These are phyloP conservation scores for Arremon aurantiirostris DNA, from an alignment of 2,797 vertebrate species.

Conservation along the genomic window DNA sequence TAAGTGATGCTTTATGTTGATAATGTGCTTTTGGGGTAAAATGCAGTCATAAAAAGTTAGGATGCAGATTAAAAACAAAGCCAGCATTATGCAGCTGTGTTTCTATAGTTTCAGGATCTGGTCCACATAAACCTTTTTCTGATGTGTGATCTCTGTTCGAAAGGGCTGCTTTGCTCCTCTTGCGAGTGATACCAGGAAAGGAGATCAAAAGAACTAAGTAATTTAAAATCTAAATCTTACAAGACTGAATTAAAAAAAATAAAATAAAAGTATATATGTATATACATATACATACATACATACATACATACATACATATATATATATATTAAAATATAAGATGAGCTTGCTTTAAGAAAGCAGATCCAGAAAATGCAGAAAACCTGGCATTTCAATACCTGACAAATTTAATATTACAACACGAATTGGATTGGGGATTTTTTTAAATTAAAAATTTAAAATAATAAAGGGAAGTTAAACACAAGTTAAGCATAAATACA, in stretches of 20 bases:
- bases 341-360: not conserved
- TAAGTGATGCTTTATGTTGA: not conserved
- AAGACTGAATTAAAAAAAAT: not conserved
- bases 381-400: not conserved
- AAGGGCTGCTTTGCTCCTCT: not conserved
- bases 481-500: not conserved
- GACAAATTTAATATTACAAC: not conserved
- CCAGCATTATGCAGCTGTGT: not conserved
- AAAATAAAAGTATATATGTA: too few relatives aligned
- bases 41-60: not conserved
- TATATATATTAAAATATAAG: not conserved
- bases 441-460: not conserved
- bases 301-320: too few relatives aligned
- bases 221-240: not conserved
- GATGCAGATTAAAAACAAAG: not conserved
- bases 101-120: not conserved
- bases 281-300: too few relatives aligned
- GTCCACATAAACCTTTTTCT: not conserved
- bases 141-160: not conserved
- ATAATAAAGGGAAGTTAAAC: not conserved
- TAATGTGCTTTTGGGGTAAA: not conserved
- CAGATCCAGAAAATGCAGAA: not conserved
- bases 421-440: not conserved
- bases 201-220: not conserved
- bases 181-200: not conserved